phyloP scores from a whole-genome alignment of 2,113 vertebrate species.

The Erythrolamprus reginae region DNA sequence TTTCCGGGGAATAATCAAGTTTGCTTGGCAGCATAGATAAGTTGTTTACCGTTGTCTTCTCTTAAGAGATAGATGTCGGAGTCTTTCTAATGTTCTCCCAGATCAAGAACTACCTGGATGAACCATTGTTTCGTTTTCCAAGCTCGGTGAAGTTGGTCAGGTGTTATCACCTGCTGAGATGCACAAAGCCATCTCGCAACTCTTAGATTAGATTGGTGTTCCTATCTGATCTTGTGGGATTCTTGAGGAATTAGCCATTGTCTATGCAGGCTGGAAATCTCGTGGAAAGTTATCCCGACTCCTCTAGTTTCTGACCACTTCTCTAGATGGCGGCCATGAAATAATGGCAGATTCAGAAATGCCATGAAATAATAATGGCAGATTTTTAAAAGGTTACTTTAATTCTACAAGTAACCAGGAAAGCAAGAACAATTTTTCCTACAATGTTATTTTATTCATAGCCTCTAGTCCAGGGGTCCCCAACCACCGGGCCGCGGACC shows the following conservation, averaged over 20 bases:
- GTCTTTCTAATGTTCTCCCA: background rate
- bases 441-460: background rate
- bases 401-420: background rate
- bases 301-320: background rate
- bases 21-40: background rate
- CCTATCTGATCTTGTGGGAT: background rate
- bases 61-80: background rate
- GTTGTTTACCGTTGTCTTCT: background rate
- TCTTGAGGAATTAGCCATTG: background rate
- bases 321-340: background rate
- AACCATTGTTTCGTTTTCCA: background rate
- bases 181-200: background rate
- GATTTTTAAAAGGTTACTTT: background rate
- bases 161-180: background rate
- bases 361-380: background rate
- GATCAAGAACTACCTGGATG: background rate
- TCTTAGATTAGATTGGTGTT: background rate
- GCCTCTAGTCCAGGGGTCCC: too few relatives aligned
- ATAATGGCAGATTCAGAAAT: background rate
- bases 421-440: background rate
- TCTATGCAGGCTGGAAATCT: background rate
- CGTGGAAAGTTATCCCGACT: background rate
- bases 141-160: background rate
- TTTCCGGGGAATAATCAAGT: background rate
- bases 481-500: too few relatives aligned